Evolutionary conservation across 92 coral and sea anemone genomes (phyloP).

Genomic region (Pocillopora grandis): DNA sequence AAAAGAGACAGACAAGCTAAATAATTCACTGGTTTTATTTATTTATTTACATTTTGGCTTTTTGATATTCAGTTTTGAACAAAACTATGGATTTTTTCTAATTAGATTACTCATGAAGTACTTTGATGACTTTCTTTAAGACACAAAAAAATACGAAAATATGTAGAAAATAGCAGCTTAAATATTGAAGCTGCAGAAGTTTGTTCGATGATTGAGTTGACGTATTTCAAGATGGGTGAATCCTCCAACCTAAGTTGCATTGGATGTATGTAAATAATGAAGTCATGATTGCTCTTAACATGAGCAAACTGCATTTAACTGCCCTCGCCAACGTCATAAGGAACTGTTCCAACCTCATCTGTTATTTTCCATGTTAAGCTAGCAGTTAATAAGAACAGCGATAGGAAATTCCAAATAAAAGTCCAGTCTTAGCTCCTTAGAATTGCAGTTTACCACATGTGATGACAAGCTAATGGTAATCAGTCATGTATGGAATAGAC

Average conservation of each 20-base stretch:
- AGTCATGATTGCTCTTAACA: neutral
- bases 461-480: no score
- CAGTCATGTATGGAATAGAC: no score
- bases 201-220: neutral
- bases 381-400: no score
- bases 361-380: no score
- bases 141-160: neutral
- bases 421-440: no score
- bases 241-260: no score
- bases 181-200: neutral
- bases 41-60: neutral
- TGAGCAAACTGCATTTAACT: neutral
- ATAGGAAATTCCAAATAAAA: no score
- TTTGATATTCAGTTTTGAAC: neutral
- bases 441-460: no score
- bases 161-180: constrained; percentile 4
- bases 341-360: neutral
- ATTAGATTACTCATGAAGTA: neutral
- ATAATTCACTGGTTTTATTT: constrained; percentile 1
- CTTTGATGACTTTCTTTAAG: neutral
- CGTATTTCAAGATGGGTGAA: neutral
- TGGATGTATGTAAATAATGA: neutral
- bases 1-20: neutral
- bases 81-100: neutral
- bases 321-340: neutral